These are phyloP conservation scores for Gymnoscopelus braueri DNA, from an alignment of 2,797 vertebrate species.

Conservation along the genomic window DNA sequence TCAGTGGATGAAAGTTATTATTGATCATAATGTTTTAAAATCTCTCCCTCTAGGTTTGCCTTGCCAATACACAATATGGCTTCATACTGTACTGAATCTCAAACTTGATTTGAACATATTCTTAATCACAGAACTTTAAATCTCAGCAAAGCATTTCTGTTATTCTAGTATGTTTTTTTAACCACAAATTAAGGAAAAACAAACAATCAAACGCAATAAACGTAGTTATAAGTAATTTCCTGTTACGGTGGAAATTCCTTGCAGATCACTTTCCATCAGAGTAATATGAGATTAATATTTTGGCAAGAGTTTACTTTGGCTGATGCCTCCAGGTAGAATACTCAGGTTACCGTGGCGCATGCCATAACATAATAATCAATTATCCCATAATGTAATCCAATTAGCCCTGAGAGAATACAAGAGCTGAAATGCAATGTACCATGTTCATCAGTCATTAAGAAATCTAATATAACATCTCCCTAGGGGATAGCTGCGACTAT, in stretches of 20 bases:
- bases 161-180: background rate
- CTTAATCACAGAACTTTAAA: slow-evolving; percentile 30
- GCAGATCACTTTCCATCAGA: slow-evolving; percentile 54
- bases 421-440: slow-evolving; percentile 72
- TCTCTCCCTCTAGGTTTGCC: slow-evolving; percentile 49
- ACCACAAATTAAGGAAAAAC: background rate
- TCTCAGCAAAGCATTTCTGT: slow-evolving; percentile 6
- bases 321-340: slow-evolving; percentile 65
- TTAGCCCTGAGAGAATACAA: slow-evolving; percentile 73
- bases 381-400: slow-evolving; percentile 73
- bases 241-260: slow-evolving; percentile 47
- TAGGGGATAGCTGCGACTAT: slow-evolving; percentile 65
- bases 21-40: slow-evolving; percentile 78
- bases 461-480: slow-evolving; percentile 82
- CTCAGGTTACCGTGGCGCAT: slow-evolving; percentile 69
- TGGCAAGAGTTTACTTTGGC: slow-evolving; percentile 27
- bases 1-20: slow-evolving; percentile 72
- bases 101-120: slow-evolving; percentile 40
- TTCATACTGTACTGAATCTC: slow-evolving; percentile 28
- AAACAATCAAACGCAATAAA: slow-evolving; percentile 29
- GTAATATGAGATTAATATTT: slow-evolving; percentile 56
- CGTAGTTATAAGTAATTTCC: slow-evolving; percentile 59
- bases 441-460: slow-evolving; percentile 81
- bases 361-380: slow-evolving; percentile 80
- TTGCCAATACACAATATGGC: slow-evolving; percentile 31